phyloP scores from a whole-genome alignment of 2,888 invertebrate species.

The Chalcosyrphus nemorum region DNA sequence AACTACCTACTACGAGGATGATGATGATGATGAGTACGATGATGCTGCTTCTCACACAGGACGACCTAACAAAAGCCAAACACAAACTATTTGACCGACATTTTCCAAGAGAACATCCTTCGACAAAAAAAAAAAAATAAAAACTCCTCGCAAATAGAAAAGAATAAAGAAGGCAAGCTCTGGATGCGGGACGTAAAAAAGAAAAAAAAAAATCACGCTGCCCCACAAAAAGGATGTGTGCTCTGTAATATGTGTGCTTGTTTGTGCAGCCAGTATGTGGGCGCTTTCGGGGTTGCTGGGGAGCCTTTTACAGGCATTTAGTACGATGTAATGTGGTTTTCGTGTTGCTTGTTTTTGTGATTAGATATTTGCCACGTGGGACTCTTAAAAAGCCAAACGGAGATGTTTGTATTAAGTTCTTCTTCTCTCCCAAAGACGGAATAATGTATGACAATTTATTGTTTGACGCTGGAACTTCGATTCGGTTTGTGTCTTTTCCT shows the following conservation, averaged over 20 bases:
- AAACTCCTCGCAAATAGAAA: constrained; percentile 16
- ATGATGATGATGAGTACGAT: constrained; percentile 27
- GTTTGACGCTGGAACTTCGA: constrained; percentile 50
- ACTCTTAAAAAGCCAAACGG: constrained; percentile 63
- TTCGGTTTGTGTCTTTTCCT: not conserved
- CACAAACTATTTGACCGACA: constrained; percentile 68
- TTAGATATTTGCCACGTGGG: constrained; percentile 72
- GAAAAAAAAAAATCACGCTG: constrained; percentile 54
- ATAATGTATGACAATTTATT: constrained; percentile 70
- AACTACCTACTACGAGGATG: constrained; percentile 35
- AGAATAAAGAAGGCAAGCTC: not conserved
- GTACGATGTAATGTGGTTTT: constrained; percentile 70
- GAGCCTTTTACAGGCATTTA: constrained; percentile 64
- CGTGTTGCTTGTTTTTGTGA: constrained; percentile 70
- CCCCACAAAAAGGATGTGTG: constrained; percentile 47
- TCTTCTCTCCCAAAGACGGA: constrained; percentile 42
- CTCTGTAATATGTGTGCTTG: not conserved
- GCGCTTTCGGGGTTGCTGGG: constrained; percentile 27
- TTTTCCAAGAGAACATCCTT: constrained; percentile 50
- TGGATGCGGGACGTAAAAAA: not conserved
- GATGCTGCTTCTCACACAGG: constrained; percentile 12
- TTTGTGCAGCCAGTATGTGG: not conserved
- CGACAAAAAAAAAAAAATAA: constrained; percentile 19
- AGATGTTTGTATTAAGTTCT: constrained; percentile 53
- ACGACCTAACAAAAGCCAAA: constrained; percentile 37